Base-by-base conservation (phyloP, 2,888 invertebrate genomes). In the Panzeria rudis region DNA sequence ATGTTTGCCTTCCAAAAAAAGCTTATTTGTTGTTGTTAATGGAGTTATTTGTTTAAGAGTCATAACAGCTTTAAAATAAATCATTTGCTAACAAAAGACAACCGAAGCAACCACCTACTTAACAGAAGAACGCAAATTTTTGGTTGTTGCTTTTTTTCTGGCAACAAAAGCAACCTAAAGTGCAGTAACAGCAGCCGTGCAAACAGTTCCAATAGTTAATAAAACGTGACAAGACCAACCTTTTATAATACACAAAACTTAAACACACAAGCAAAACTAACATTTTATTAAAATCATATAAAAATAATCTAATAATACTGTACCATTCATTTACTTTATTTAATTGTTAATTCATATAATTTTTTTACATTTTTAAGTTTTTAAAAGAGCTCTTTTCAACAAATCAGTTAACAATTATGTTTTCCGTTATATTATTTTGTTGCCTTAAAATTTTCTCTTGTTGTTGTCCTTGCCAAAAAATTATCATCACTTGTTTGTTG, bases 331-430 rank as follows among this genome's bases (percentile, higher is more conserved):
- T 85, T 69, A 52, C 54, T 77, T 77, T 84, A 72, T 72, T 80
- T 84, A 80, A 73, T 84, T 84, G 76, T 81, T 81, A 62, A 69
- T 81, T 80, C 71, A 54, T 59, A 38, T 41, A 29, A 47, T 41
- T 68, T 84, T 84, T 64, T 69, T 54, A 38, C 29, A 52, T 50
- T 61, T 62, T 44, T 32, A 4, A 35, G 1, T 35, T 62, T 52
- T 75, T 32, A 23, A 38, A 64, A 64, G 11, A 71, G 64, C 76
- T 47, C 62, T 56, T 82, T 82, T 76, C 69, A 82, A 64, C 76
- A 82, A 82, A 83, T 83, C 78, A 82, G 75, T 85, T 85, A 85
- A 85, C 75, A 85, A 82, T 82, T 85, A 82, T 85, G 81, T 77
- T 80, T 79, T 76, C 66, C 83, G 80, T 84, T 84, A 75, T 62